These are phyloP conservation scores for Melitaea cinxia DNA, from an alignment of 1,140 invertebrate genomes.

Conservation along the genomic window DNA sequence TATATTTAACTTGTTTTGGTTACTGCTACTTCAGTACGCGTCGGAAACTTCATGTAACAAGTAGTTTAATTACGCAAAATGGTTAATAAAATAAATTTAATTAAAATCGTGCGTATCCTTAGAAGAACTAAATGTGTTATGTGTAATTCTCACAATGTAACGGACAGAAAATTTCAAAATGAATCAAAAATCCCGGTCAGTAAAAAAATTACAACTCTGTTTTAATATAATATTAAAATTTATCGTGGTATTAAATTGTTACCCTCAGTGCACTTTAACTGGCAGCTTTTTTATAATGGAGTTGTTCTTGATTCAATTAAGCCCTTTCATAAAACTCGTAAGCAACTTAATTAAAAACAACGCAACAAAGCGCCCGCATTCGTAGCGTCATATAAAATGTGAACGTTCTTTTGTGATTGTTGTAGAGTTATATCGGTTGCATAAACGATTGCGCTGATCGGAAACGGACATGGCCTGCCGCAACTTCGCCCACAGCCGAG, in stretches of 20 bases:
- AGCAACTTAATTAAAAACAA: conserved; percentile 26
- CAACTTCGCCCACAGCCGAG: conserved; percentile 57
- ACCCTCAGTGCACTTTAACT: background rate
- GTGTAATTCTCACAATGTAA: conserved; percentile 47
- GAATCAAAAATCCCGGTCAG: conserved; percentile 40
- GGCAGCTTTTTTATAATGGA: conserved; percentile 8
- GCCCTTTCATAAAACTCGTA: conserved; percentile 26
- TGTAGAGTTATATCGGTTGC: conserved; percentile 51
- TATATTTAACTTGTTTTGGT: conserved; percentile 53
- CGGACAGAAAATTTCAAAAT: conserved; percentile 27
- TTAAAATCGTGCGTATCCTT: conserved; percentile 36
- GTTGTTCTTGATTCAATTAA: conserved; percentile 18
- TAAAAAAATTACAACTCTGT: background rate
- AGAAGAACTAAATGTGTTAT: conserved; percentile 39
- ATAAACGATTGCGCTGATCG: conserved; percentile 58
- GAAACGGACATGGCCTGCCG: conserved; percentile 74
- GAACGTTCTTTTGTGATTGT: conserved; percentile 33
- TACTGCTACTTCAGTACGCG: conserved; percentile 48
- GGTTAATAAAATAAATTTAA: conserved; percentile 42
- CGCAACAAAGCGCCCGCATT: conserved; percentile 29
- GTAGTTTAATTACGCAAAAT: conserved; percentile 35
- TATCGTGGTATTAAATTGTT: background rate
- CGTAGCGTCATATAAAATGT: conserved; percentile 12
- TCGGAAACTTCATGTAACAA: conserved; percentile 39
- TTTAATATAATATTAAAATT: background rate